Evolutionary conservation across 2,888 invertebrate species (phyloP), one percentile per base, ranked within the genome.

Genomic region (Drosophila buzzatii): DNA sequence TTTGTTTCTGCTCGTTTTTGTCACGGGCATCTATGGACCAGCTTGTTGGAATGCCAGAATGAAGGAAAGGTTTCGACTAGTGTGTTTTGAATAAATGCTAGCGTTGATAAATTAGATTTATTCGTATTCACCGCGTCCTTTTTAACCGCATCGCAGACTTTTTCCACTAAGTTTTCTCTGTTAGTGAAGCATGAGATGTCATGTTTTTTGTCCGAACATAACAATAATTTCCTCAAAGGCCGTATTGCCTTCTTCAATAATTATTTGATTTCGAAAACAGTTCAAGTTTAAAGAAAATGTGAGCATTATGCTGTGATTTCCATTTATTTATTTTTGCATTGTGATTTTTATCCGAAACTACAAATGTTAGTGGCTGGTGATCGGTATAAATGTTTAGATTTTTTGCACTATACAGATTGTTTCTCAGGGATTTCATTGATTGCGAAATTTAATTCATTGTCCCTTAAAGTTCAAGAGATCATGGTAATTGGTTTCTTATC

Each of bases 291-390:
- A 3, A 44, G 44, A 44, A 44, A 12, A 44, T 44, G 3, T 44
- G 44, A 44, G 44, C 44, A 3, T 44, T 44, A 9, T 44, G 20
- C 12, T 44, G 20, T 9, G 20, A 44, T 12, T 44, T 44, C 12
- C 20, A 44, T 44, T 20, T 44, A 2, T 20, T 44, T 2, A 44
- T 44, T 44, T 44, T 35, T 1, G 35, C 35, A 35, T 44, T 44
- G 2, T 20, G 9, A 3, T 20, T 44, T 9, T 44, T 20, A 8
- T 44, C 20, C 3, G 44, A 44, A 18, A 20, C 20, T 20, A 20
- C 20, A 20, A 44, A 44, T 44, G 44, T 44, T 5, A 44, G 44
- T 44, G 44, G 44, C 44, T 44, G 44, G 4, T 44, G 44, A 20
- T 44, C 44, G 12, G 44, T 44, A 6, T 44, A 44, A 44, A 44